A percentile compares a stretch with the other conserved stretches of the same genome.
These are phyloP conservation scores for Philereme vetulata DNA, from an alignment of 2,888 invertebrate genomes.

Conservation along the genomic window DNA sequence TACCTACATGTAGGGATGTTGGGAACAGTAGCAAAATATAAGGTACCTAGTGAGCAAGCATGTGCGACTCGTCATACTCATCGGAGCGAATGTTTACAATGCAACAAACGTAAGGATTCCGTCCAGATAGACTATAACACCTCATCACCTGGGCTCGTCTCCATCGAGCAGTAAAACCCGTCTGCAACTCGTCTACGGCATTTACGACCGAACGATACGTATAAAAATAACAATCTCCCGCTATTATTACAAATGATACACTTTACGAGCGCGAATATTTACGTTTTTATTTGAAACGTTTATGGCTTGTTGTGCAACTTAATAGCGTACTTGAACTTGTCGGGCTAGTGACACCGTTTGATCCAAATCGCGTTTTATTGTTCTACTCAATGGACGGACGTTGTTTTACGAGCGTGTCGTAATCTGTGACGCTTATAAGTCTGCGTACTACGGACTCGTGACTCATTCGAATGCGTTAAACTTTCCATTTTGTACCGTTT, in stretches of 20 bases:
- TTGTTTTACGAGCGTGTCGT: conserved; percentile 77
- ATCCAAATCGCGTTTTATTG: conserved; percentile 81
- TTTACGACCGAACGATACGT: conserved; percentile 76
- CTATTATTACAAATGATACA: conserved; percentile 61
- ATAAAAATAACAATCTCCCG: conserved; percentile 75
- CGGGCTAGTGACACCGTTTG: conserved; percentile 80
- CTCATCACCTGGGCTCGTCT: conserved; percentile 67
- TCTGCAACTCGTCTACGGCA: conserved; percentile 77
- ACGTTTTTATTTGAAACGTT: conserved; percentile 77
- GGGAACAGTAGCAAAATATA: conserved; percentile 11
- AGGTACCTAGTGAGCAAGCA: conserved; percentile 9
- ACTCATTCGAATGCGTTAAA: conserved; percentile 62
- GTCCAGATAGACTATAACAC: conserved; percentile 52
- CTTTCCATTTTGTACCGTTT: conserved; percentile 65
- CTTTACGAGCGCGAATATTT: conserved; percentile 64
- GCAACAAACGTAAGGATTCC: conserved; percentile 50
- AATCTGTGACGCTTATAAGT: conserved; percentile 74
- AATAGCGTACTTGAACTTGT: conserved; percentile 81
- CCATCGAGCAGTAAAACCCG: conserved; percentile 67
- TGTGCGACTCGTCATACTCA: conserved; percentile 19
- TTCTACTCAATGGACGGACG: conserved; percentile 77
- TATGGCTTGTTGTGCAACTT: conserved; percentile 79
- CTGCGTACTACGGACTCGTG: conserved; percentile 64
- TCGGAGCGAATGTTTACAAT: conserved; percentile 37
- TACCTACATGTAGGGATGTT: not conserved